Conservation (phyloP, 2,797 vertebrate species). For the Pseudochirops cupreus region DNA sequence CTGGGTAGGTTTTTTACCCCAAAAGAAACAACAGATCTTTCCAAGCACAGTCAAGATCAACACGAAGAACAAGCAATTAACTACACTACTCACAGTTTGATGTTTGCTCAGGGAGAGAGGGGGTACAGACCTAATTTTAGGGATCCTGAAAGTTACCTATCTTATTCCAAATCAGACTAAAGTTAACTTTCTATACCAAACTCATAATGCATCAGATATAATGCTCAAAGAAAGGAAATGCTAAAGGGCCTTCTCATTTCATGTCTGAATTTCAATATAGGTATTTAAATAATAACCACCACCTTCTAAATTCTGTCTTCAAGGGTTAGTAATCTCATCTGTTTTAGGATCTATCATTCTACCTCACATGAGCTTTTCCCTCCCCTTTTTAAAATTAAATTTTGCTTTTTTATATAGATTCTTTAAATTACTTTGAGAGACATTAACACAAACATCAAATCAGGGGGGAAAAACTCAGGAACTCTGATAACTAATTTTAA, state of each 20-base stretch:
- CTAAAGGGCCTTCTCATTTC: not conserved
- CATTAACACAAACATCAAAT: not conserved
- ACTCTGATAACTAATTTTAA: not conserved
- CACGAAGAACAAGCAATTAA: constrained; percentile 9
- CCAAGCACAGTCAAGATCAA: not conserved
- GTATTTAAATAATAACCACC: not conserved
- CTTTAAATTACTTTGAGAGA: not conserved
- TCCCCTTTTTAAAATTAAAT: not conserved
- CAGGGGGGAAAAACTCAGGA: not conserved
- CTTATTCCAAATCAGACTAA: not conserved
- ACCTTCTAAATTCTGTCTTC: constrained; percentile 31
- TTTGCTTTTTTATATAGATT: not conserved
- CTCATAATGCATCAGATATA: not conserved
- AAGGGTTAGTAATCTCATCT: constrained; percentile 62
- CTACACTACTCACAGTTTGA: not conserved
- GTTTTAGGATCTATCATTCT: constrained; percentile 76
- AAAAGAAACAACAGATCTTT: not conserved
- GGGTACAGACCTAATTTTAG: not conserved
- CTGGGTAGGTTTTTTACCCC: not conserved
- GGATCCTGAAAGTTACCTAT: not conserved
- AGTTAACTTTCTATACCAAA: not conserved
- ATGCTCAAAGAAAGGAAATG: constrained; percentile 11
- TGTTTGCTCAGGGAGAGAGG: not conserved
- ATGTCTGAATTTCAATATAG: not conserved
- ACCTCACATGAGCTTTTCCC: not conserved